These are phyloP conservation scores for Petrophora chlorosata DNA, from an alignment of 2,888 invertebrate species.

Conservation along the genomic window DNA sequence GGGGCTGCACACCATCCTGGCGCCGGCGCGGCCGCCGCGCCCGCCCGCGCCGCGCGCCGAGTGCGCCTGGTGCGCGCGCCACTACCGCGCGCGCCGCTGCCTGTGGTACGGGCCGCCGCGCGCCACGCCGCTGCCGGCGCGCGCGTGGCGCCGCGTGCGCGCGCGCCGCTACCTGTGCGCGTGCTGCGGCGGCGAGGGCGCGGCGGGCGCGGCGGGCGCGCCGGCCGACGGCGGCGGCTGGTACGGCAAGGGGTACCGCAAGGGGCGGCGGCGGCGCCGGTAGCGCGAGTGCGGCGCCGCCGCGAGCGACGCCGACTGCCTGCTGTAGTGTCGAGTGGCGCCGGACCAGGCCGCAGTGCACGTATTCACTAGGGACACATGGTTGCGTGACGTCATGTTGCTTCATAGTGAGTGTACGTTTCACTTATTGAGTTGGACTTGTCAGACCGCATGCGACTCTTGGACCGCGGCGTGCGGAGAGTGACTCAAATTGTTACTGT, in stretches of 20 bases:
- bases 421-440: no score
- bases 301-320: slow-evolving; percentile 1
- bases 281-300: slow-evolving; percentile 46
- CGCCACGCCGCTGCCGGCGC: slow-evolving; percentile 61
- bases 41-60: slow-evolving; percentile 34
- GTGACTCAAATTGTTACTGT: no score
- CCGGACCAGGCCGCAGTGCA: no score
- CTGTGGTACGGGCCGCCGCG: slow-evolving; percentile 82
- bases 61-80: slow-evolving; percentile 64
- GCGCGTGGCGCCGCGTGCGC: slow-evolving; percentile 29
- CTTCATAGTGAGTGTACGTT: no score
- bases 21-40: slow-evolving; percentile 50
- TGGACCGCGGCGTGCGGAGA: no score
- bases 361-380: background rate
- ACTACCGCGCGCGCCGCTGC: slow-evolving; percentile 60
- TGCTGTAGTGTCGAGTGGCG: no score
- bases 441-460: no score
- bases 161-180: slow-evolving; percentile 23
- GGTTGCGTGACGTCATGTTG: background rate
- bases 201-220: slow-evolving; percentile 2
- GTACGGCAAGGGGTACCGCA: slow-evolving; percentile 95
- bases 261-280: slow-evolving; percentile 84
- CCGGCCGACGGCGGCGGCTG: slow-evolving; percentile 84
- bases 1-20: slow-evolving; percentile 85
- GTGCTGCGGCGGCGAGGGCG: slow-evolving; percentile 23